These are phyloP conservation scores for Prostheceraeus crozeri DNA, from an alignment of 2,888 invertebrate genomes.

Conservation along the genomic window DNA sequence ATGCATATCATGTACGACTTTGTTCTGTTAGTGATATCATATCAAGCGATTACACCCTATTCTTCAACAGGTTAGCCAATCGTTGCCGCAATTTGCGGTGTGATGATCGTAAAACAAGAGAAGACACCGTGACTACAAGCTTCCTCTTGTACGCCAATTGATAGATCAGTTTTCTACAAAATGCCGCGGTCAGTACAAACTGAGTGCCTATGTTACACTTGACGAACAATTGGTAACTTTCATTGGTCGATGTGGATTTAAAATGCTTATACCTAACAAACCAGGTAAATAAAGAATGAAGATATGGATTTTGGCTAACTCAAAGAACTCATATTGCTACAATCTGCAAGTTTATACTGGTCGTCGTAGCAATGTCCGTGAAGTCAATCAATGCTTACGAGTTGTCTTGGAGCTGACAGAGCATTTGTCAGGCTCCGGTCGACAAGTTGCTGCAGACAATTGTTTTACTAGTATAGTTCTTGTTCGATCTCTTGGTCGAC, in stretches of 20 bases:
- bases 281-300: conserved; percentile 23
- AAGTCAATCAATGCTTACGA: conserved; percentile 14
- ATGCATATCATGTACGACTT: too few species aligned
- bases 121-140: too few species aligned
- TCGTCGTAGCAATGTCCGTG: conserved; percentile 2
- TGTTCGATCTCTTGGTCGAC: conserved; percentile 7
- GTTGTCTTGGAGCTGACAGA: conserved; percentile 22
- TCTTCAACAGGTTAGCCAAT: too few species aligned
- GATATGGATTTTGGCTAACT: conserved; percentile 8
- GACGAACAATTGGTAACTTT: conserved; percentile 6
- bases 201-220: background rate
- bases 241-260: conserved; percentile 1
- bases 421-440: conserved; percentile 23
- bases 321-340: background rate
- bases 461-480: conserved; percentile 6
- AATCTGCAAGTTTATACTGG: conserved; percentile 26
- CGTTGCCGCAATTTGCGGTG: too few species aligned
- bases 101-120: too few species aligned
- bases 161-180: too few species aligned
- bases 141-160: too few species aligned
- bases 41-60: too few species aligned
- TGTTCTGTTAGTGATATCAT: too few species aligned
- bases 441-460: conserved; percentile 17
- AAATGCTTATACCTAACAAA: conserved; percentile 11
- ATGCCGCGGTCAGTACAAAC: background rate